phyloP scores from a whole-genome alignment of 2,888 invertebrate species.

The Chorisops tibialis region DNA sequence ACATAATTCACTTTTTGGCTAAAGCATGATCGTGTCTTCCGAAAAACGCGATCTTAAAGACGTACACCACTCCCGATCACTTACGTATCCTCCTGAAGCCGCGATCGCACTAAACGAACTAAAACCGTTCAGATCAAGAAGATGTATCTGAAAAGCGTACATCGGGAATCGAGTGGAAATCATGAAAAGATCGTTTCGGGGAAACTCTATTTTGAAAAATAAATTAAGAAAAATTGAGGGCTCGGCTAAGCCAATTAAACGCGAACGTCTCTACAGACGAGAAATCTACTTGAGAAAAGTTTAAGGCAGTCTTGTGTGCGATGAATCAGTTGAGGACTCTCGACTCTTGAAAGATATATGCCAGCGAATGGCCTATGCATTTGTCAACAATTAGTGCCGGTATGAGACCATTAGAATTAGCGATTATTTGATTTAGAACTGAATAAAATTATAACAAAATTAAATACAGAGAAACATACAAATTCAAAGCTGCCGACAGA shows the following conservation, averaged over 20 bases:
- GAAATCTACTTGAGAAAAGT: constrained; percentile 23
- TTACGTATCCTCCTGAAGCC: too few species aligned
- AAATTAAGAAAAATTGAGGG: constrained; percentile 22
- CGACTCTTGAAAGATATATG: constrained; percentile 7
- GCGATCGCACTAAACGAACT: too few species aligned
- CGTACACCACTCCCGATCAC: too few species aligned
- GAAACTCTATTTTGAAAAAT: constrained; percentile 22
- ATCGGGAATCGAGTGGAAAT: too few species aligned
- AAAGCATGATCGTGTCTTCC: neutral
- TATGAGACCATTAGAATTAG: neutral
- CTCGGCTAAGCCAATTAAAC: constrained; percentile 10
- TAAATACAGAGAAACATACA: too few species aligned
- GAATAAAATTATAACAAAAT: too few species aligned
- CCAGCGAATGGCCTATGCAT: constrained; percentile 1
- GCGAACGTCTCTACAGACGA: neutral
- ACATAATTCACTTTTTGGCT: constrained; percentile 1
- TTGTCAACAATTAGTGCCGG: constrained; percentile 15
- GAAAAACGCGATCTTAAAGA: too few species aligned
- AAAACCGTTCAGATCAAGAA: too few species aligned
- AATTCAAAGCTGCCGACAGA: too few species aligned
- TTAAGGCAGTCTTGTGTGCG: constrained; percentile 23
- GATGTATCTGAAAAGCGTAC: too few species aligned
- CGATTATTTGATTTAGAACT: too few species aligned
- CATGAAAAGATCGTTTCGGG: constrained; percentile 13
- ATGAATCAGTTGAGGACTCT: constrained; percentile 11